Evolutionary conservation across 2,888 invertebrate genomes (phyloP).

Genomic region (Aspidapion aeneum): DNA sequence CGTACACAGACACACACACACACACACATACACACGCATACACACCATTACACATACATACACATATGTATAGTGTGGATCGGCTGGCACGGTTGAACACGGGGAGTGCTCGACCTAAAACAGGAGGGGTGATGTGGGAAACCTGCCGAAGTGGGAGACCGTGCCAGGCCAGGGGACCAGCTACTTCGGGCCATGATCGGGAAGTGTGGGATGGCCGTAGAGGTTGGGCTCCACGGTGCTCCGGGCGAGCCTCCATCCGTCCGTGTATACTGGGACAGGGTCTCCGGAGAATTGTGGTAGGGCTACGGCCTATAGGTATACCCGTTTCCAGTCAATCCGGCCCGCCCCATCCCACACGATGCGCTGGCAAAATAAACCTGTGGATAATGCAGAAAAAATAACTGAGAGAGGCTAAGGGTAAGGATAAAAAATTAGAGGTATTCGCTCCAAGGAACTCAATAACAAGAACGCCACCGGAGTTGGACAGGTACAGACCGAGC

Average conservation of each 20-base stretch:
- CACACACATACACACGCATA: too few relatives aligned
- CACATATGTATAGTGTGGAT: too few relatives aligned
- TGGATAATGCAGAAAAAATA: background rate
- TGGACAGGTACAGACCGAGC: too few relatives aligned
- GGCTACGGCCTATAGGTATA: slow-evolving; percentile 1
- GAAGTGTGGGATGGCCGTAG: slow-evolving; percentile 2
- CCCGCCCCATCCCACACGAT: slow-evolving; percentile 5
- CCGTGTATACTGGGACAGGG: slow-evolving; percentile 5
- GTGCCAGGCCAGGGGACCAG: too few relatives aligned
- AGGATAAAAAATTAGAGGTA: background rate
- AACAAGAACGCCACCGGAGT: too few relatives aligned
- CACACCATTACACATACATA: too few relatives aligned
- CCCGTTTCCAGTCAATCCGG: slow-evolving; percentile 8
- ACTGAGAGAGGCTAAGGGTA: background rate
- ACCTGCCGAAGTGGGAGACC: slow-evolving; percentile 9
- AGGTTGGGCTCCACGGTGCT: slow-evolving; percentile 7
- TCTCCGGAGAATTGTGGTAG: slow-evolving; percentile 6
- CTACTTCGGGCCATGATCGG: slow-evolving; percentile 9
- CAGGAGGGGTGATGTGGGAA: slow-evolving; percentile 1
- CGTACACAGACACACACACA: too few relatives aligned
- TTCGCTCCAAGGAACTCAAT: too few relatives aligned
- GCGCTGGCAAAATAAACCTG: slow-evolving; percentile 4
- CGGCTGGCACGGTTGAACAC: background rate
- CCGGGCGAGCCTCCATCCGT: slow-evolving; percentile 8
- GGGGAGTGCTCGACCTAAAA: background rate